Evolutionary conservation across 37 sponge, comb jelly and placozoan species (phyloP).

Genomic region (Agelas oroides): DNA sequence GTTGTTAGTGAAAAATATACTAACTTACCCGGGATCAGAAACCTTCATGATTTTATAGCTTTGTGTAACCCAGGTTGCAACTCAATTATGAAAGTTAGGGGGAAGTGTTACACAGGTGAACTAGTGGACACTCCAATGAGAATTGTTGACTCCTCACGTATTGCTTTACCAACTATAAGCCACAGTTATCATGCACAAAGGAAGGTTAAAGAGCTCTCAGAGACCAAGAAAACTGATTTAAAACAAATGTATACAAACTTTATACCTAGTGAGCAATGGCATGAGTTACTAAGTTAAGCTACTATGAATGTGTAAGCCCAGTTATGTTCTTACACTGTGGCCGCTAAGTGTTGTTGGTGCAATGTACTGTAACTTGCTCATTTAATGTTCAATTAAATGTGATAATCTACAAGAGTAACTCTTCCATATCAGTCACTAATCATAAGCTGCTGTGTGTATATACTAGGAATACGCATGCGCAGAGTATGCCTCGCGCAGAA

Average conservation of each 20-base stretch:
- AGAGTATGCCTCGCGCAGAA: too few relatives aligned
- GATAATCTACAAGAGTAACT: too few relatives aligned
- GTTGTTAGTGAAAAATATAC: not conserved
- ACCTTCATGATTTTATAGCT: constrained; percentile 29
- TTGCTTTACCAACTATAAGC: not conserved
- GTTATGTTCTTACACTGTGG: too few relatives aligned
- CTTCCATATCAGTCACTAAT: too few relatives aligned
- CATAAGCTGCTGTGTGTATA: too few relatives aligned
- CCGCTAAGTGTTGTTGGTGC: too few relatives aligned
- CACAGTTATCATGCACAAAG: constrained; percentile 2
- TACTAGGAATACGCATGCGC: too few relatives aligned
- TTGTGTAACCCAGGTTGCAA: not conserved
- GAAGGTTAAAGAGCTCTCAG: constrained; percentile 3
- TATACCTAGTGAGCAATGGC: constrained; percentile 35
- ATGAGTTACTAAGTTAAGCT: too few relatives aligned
- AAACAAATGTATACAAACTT: constrained; percentile 44
- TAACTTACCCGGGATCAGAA: constrained; percentile 34
- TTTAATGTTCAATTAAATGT: too few relatives aligned
- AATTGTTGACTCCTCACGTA: not conserved
- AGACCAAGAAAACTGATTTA: constrained; percentile 3
- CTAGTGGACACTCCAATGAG: not conserved
- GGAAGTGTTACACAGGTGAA: constrained; percentile 1
- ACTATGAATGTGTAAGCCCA: too few relatives aligned
- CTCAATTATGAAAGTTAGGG: constrained; percentile 21
- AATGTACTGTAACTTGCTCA: too few relatives aligned